Percentiles rank a stretch among this genome's conserved stretches.
Evolutionary conservation across 2,113 vertebrate species (phyloP).

Genomic region (Elaphurus davidianus): DNA sequence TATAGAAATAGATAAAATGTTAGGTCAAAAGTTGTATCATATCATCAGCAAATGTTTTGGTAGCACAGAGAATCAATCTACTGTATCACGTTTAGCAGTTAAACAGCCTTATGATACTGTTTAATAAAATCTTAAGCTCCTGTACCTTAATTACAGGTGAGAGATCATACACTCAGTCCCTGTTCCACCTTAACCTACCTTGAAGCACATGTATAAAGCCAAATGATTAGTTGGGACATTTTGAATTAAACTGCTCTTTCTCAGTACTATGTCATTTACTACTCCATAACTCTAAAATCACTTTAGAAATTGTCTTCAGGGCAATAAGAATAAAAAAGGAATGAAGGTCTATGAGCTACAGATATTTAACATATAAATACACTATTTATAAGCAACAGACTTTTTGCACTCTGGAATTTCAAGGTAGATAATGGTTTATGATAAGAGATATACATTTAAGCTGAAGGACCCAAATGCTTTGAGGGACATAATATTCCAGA

Average conservation of each 20-base stretch:
- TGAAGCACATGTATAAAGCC: background rate
- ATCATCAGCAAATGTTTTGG: background rate
- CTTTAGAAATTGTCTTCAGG: slow-evolving; percentile 50
- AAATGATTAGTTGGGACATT: background rate
- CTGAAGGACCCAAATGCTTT: slow-evolving; percentile 29
- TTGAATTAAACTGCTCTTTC: background rate
- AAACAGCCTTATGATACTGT: background rate
- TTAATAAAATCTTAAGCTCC: background rate
- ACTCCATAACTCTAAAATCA: background rate
- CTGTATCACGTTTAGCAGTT: background rate
- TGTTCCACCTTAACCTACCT: background rate
- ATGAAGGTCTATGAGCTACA: background rate
- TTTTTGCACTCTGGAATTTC: slow-evolving; percentile 19
- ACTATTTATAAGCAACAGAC: slow-evolving; percentile 38
- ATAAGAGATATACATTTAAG: slow-evolving; percentile 30
- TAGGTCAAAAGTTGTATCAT: background rate
- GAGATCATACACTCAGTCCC: fast-evolving
- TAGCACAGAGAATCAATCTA: background rate
- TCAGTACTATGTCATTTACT: background rate
- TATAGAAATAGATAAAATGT: background rate
- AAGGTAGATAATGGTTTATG: slow-evolving; percentile 24
- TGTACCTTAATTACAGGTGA: background rate
- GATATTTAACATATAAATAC: slow-evolving; percentile 46
- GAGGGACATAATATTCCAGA: slow-evolving; percentile 50
- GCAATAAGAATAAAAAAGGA: slow-evolving; percentile 15